Base-by-base conservation (phyloP, 2,888 invertebrate genomes). In the Orthosia incerta region DNA sequence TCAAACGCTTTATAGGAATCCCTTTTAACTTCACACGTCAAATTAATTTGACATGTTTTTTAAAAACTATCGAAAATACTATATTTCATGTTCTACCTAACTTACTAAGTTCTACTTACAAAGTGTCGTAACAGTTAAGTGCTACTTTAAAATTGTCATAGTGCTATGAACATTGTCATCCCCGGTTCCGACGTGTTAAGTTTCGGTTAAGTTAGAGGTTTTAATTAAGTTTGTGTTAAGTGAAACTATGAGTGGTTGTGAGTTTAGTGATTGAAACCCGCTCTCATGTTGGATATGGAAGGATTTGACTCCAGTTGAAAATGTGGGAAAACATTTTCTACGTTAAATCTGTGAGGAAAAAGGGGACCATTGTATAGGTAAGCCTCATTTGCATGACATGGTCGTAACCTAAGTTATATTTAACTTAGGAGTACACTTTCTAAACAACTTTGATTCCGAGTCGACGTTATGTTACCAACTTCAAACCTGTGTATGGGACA, bases 341-440 rank as follows among this genome's bases (percentile, higher is more conserved):
- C 91, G 92, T 93, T 75, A 96, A 95, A 91, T 94, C 95, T 87
- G 96, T 96, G 77, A 93, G 96, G 90, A 96, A 96, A 96, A 96
- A 96, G 95, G 89, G 85, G 90, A 89, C 89, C 87, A 84, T 83
- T 83, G 84, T 89, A 88, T 94, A 95, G 93, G 95, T 95, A 83
- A 92, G 94, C 79, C 61, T 67, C 56, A 71, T 71, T 76, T 80
- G 70, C 82, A 80, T 80, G 75, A 81, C 71, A 60, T 80, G 67
- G 53, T 76, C 66, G 70, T 82, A 72, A 70, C 68, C 74, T 84
- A 79, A 73, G 80, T 78, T 80, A 76, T 72, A 73, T 84, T 64
- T 78, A 85, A 76, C 67, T 83, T 75, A 68, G 74, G 55, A 72
- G 31, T 82, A 74, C 45, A 81, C 81, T 81, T 81, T 81, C 81